A percentile compares a stretch with the other conserved stretches of the same genome.
These are phyloP conservation scores for Mionectes macconnelli DNA, from an alignment of 2,113 vertebrate genomes.

Conservation along the genomic window DNA sequence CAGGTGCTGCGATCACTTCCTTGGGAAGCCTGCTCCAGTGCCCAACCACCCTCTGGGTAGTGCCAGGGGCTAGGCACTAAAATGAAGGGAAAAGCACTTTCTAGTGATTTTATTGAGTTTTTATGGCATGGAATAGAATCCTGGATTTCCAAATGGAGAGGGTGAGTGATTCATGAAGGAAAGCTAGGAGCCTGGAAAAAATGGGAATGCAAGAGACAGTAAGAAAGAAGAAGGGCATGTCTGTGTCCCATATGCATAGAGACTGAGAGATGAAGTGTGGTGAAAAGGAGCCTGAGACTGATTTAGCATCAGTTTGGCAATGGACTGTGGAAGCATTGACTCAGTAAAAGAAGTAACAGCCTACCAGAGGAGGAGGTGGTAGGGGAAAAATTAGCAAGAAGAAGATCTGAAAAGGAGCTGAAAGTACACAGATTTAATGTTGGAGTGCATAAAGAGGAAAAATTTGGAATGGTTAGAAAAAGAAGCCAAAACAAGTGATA, in stretches of 20 bases:
- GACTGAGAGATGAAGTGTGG: neutral
- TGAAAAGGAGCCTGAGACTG: neutral
- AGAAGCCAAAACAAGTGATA: neutral
- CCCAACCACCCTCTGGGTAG: neutral
- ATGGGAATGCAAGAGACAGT: neutral
- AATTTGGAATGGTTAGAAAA: neutral
- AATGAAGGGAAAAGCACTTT: neutral
- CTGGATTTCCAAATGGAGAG: neutral
- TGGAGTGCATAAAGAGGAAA: neutral
- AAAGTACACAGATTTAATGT: neutral
- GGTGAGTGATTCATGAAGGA: neutral
- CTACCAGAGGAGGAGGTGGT: conserved; percentile 1
- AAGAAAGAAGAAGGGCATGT: neutral
- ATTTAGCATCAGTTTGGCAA: conserved; percentile 32
- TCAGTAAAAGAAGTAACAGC: neutral
- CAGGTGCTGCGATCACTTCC: neutral
- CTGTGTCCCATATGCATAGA: neutral
- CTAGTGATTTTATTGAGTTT: neutral
- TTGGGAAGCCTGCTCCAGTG: neutral
- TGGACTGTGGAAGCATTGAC: neutral
- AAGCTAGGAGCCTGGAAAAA: neutral
- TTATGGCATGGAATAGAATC: neutral
- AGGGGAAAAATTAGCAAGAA: neutral
- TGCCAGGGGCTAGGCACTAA: neutral
- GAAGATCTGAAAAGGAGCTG: neutral